Evolutionary conservation across 2,113 vertebrate species (phyloP), one percentile per base, ranked within the genome.

Genomic region (Pteronura brasiliensis): DNA sequence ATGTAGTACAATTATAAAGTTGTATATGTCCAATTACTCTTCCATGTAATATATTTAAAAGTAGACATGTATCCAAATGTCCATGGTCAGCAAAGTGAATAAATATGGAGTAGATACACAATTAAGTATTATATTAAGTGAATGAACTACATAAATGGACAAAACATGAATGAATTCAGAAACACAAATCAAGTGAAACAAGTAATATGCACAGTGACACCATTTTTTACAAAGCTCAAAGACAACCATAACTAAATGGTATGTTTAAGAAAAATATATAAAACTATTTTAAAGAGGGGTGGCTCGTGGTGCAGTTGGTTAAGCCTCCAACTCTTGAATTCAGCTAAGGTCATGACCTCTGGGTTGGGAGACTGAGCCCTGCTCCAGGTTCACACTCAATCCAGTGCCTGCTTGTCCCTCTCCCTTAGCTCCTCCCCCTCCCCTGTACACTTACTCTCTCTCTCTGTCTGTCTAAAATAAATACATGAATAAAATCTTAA

Each of bases 191-290:
- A 93, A 90, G 17, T 84, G 42, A 89, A 93, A 87, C 89, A 74
- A 49, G n/a, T 20, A 72, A 89, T 79, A 95, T 44, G 21, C 12
- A 92, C 74, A 91, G 49, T 81, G 39, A 90, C 10, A 94, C 15
- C 12, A 92, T 47, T 90, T 95, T 89, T 89, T 65, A 89, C 23
- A 94, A 95, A 74, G 42, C 36, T 93, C 55, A 86, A 94, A 94
- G 39, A 69, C 9, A 95, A 84, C 34, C 49, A 84, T 49, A 90
- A 95, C 52, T 79, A 94, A 88, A 84, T 76, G 13, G 77, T 55
- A 74, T 47, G 18, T 47, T 67, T 93, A 94, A 92, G 20, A 93
- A 13, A 94, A 90, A 34, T 42, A 90, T 49, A 83, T 65, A 6
- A 94, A 93, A 80, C n/a, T 74, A 87, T 93, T 94, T 95, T 79